phyloP scores from a whole-genome alignment of 1,140 invertebrate species.

The Chlorops oryzae region DNA sequence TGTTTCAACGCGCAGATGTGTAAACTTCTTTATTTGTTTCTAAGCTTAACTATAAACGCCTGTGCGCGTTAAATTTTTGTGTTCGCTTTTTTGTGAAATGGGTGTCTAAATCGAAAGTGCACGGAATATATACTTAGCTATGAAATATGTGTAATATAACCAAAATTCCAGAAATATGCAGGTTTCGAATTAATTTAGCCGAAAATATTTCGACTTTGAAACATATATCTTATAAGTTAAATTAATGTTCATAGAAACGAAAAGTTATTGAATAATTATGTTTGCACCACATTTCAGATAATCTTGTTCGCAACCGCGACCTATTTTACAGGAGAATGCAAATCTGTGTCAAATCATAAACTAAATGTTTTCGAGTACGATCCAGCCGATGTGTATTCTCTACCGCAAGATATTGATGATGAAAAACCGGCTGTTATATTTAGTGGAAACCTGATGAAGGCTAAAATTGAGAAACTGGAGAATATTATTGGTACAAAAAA shows the following conservation, averaged over 20 bases:
- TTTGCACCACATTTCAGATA: neutral
- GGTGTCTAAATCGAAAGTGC: too few species aligned
- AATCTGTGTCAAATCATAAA: conserved; percentile 41
- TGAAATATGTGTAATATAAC: too few species aligned
- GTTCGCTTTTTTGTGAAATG: too few species aligned
- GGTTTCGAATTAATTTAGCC: too few species aligned
- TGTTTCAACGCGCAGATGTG: too few species aligned
- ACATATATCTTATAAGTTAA: too few species aligned
- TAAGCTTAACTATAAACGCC: too few species aligned
- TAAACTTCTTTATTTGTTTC: too few species aligned
- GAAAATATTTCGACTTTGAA: too few species aligned
- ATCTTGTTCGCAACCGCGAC: neutral
- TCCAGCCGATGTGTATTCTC: conserved; percentile 39
- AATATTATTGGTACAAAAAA: conserved; percentile 41
- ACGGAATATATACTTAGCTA: too few species aligned
- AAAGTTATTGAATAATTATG: neutral
- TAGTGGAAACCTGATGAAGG: conserved; percentile 41
- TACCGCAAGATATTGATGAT: conserved; percentile 46
- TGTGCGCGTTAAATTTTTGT: too few species aligned
- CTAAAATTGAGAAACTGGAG: conserved; percentile 37
- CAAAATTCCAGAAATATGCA: too few species aligned
- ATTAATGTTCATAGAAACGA: neutral
- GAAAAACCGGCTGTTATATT: conserved; percentile 42
- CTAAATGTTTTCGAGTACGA: conserved; percentile 44
- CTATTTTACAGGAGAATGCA: neutral